phyloP scores from a whole-genome alignment of 53 echinoderm and acorn worm species.

The Arbacia lixula region DNA sequence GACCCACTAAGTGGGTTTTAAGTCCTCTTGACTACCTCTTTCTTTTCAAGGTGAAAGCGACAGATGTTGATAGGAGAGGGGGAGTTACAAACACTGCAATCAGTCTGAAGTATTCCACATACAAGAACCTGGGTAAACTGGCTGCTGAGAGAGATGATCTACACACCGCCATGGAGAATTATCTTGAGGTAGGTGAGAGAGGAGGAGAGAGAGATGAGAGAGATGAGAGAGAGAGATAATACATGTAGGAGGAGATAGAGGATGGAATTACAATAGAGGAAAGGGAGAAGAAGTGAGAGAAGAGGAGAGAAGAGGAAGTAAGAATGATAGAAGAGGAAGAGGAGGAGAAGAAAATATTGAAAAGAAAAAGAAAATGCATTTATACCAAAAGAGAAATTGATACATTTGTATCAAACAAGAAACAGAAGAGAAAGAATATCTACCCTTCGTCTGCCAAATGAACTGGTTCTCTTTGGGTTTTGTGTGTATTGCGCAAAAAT shows the following conservation, averaged over 20 bases:
- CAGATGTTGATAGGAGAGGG: slow-evolving; percentile 58
- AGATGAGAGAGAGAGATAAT: not conserved
- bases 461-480: too few relatives aligned
- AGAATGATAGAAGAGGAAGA: not conserved
- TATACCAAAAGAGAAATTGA: too few relatives aligned
- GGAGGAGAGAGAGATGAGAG: not conserved
- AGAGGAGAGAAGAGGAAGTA: not conserved
- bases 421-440: too few relatives aligned
- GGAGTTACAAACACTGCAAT: slow-evolving; percentile 73
- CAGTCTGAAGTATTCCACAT: slow-evolving; percentile 88
- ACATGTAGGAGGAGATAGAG: not conserved
- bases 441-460: too few relatives aligned
- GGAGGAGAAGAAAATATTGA: not conserved
- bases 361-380: not conserved
- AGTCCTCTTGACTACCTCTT: too few relatives aligned
- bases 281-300: not conserved
- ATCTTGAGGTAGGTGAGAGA: slow-evolving; percentile 73
- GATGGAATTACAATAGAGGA: not conserved
- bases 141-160: slow-evolving; percentile 73
- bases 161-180: slow-evolving; percentile 78
- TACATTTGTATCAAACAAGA: too few relatives aligned
- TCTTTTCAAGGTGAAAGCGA: slow-evolving; percentile 66
- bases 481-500: too few relatives aligned
- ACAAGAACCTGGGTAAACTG: slow-evolving; percentile 90
- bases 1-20: too few relatives aligned